Evolutionary conservation across 1,140 invertebrate genomes (phyloP).

Genomic region (Diploscapter pachys): DNA sequence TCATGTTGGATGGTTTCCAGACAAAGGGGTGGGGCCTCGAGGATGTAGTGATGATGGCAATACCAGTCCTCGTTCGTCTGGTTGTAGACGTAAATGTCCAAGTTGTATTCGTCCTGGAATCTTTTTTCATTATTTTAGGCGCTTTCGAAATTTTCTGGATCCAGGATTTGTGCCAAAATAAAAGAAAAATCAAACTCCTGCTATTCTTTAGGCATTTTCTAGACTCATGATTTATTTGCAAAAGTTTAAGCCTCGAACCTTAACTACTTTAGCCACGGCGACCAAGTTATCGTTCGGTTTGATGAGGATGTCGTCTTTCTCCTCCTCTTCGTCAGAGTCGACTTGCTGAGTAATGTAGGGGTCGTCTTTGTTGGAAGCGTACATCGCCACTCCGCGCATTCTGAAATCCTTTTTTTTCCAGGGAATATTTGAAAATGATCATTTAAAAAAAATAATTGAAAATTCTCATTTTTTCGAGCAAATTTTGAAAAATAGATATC

Average conservation of each 20-base stretch:
- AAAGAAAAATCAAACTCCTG: background rate
- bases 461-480: background rate
- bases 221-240: background rate
- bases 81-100: conserved; percentile 76
- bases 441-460: background rate
- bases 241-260: conserved; percentile 7
- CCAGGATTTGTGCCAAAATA: conserved; percentile 58
- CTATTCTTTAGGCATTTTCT: background rate
- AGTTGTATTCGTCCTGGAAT: conserved; percentile 25
- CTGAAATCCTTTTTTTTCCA: conserved; percentile 13
- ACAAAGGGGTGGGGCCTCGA: conserved; percentile 77
- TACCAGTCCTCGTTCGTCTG: conserved; percentile 80
- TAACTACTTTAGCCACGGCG: conserved; percentile 28
- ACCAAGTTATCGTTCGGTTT: conserved; percentile 34
- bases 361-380: conserved; percentile 31
- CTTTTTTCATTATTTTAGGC: background rate
- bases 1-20: conserved; percentile 31
- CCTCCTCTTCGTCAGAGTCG: conserved; percentile 32
- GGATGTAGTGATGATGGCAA: conserved; percentile 84
- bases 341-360: conserved; percentile 33
- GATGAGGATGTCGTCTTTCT: conserved; percentile 30
- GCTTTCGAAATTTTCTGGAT: background rate
- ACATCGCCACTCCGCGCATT: conserved; percentile 35
- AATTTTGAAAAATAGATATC: background rate
- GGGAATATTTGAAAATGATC: background rate